These are phyloP conservation scores for Leptodactylus fallax DNA, from an alignment of 2,797 vertebrate species.

Conservation along the genomic window DNA sequence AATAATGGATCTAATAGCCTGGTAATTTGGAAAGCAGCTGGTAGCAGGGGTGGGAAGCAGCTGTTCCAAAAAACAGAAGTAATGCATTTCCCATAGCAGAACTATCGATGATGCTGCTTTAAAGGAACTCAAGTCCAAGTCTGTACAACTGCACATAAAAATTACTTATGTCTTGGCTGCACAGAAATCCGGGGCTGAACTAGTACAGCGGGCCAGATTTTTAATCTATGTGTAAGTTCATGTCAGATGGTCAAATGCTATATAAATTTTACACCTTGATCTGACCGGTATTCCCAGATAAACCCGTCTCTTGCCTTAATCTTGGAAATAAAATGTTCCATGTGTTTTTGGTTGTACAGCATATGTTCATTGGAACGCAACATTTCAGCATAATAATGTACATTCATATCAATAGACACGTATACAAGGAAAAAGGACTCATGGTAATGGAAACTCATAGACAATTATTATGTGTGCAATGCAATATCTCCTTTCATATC, in stretches of 20 bases:
- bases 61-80: conserved; percentile 75
- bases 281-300: conserved; percentile 30
- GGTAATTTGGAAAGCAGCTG: conserved; percentile 90
- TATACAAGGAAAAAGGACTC: not conserved
- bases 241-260: conserved; percentile 26
- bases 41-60: conserved; percentile 82
- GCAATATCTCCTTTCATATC: conserved; percentile 14
- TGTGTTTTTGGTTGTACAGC: conserved; percentile 43
- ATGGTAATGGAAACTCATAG: not conserved
- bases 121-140: conserved; percentile 64
- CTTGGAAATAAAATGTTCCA: conserved; percentile 33
- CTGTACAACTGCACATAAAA: conserved; percentile 44
- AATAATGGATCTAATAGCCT: conserved; percentile 88
- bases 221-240: conserved; percentile 20
- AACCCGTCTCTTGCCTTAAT: conserved; percentile 36
- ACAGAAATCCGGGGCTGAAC: conserved; percentile 1
- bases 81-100: conserved; percentile 66
- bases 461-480: not conserved
- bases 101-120: conserved; percentile 64
- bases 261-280: conserved; percentile 58
- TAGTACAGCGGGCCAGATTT: conserved; percentile 33
- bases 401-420: not conserved
- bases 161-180: conserved; percentile 30
- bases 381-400: not conserved
- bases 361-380: conserved; percentile 5